Conservation (phyloP, 2,113 vertebrate genomes). For the Neotoma lepida region DNA sequence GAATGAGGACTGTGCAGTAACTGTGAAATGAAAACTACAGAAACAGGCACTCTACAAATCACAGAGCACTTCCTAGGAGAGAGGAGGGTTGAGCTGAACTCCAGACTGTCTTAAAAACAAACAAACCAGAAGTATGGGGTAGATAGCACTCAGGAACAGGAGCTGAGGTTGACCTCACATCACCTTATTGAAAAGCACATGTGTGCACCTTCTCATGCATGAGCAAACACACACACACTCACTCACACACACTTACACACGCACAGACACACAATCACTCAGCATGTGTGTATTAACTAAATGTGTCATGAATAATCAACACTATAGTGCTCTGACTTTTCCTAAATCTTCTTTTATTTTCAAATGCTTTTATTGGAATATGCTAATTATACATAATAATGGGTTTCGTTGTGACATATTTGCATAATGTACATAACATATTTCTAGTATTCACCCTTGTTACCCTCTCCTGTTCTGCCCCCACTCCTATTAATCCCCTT, state of each 20-base stretch:
- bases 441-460: neutral
- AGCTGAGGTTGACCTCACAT: neutral
- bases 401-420: neutral
- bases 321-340: neutral
- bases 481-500: neutral
- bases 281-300: neutral
- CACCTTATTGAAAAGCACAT: neutral
- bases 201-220: no score
- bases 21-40: neutral
- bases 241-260: neutral
- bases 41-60: neutral
- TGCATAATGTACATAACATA: neutral
- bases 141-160: no score
- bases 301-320: neutral
- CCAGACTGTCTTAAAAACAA: neutral
- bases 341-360: neutral
- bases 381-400: neutral
- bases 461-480: neutral
- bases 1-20: neutral
- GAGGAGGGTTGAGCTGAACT: neutral
- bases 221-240: neutral
- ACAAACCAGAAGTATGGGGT: neutral
- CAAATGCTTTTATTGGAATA: neutral
- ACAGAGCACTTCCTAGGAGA: neutral
- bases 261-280: neutral